Conservation (phyloP, 2,888 invertebrate genomes). For the Trichopoda pennipes region DNA sequence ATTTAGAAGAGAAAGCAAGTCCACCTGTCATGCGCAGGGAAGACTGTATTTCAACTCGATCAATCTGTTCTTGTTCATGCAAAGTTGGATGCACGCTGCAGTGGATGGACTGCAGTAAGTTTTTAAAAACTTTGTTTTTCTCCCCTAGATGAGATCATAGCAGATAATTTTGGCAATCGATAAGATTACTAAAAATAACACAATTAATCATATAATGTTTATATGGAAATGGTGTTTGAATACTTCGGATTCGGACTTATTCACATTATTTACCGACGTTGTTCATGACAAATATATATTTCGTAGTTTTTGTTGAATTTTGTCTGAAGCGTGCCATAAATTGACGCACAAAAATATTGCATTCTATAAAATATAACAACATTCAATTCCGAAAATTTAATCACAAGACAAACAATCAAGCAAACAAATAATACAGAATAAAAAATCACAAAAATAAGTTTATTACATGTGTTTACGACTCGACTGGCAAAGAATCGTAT, state of each 20-base stretch:
- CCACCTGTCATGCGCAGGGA: too few species aligned
- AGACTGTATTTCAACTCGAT: too few species aligned
- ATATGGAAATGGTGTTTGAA: slow-evolving; percentile 49
- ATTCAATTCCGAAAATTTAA: slow-evolving; percentile 63
- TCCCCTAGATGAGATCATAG: too few species aligned
- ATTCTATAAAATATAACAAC: slow-evolving; percentile 72
- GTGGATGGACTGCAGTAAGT: too few species aligned
- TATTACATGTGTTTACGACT: slow-evolving; percentile 67
- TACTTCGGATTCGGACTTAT: slow-evolving; percentile 2
- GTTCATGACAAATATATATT: slow-evolving; percentile 34
- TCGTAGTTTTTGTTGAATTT: slow-evolving; percentile 47
- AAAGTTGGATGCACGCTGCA: too few species aligned
- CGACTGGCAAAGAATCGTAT: slow-evolving; percentile 53
- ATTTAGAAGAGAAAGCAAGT: too few species aligned
- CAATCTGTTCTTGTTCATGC: too few species aligned
- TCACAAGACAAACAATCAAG: slow-evolving; percentile 43
- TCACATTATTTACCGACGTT: slow-evolving; percentile 42
- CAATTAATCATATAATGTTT: too few species aligned
- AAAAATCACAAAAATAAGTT: slow-evolving; percentile 27
- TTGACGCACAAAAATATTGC: slow-evolving; percentile 78
- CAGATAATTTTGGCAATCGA: too few species aligned
- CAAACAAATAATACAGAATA: slow-evolving; percentile 4
- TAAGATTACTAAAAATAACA: too few species aligned
- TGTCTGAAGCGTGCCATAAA: slow-evolving; percentile 79
- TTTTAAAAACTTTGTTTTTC: too few species aligned